Evolutionary conservation across 2,113 vertebrate genomes (phyloP), one percentile per base, ranked within the genome.

Genomic region (Takifugu bimaculatus): DNA sequence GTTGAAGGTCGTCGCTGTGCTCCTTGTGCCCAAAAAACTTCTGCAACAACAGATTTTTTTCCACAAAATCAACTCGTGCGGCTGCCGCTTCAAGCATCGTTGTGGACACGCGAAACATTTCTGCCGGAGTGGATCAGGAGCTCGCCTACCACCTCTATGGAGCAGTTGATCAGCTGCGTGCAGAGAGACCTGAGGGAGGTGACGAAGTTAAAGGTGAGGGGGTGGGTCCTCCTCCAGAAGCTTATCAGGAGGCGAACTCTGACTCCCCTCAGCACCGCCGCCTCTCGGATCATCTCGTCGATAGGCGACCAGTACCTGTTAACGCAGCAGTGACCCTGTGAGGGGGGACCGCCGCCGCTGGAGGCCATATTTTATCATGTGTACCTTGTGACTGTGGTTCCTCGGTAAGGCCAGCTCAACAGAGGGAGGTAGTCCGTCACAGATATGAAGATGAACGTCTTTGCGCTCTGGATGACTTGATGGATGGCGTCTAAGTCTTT

Each of bases 391-490:
- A 85, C 39, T 13, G 58, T 32, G 55, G 52, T 77, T 74, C 85
- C 82, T 78, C 69, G 78, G 58, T 70, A 71, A 13, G 54, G 77
- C 69, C 73, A 77, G 76, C 26, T 85, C 43, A 87, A 60, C 55
- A 89, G 71, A 44, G 87, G 87, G 65, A 89, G 87, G 71, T 89
- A 89, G 83, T 89, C 85, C 0, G 78, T 86, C 76, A 89, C 87
- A 2, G 85, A 89, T 48, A 89, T 87, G 70, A 77, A 86, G 73
- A 85, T 26, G 5, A 89, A 89, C 2, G 60, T 71, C 60, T 82
- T 77, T 32, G 87, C 87, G 10, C 66, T 79, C 65, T 86, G 85
- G 63, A 89, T 80, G 74, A 89, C 85, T 54, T 86, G 78, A 61
- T 80, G 48, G 50, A 89, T 87, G 55, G 87, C 87, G 0, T 89